These are phyloP conservation scores for Herpailurus yagouaroundi DNA, from an alignment of 2,113 vertebrate genomes.

Conservation along the genomic window DNA sequence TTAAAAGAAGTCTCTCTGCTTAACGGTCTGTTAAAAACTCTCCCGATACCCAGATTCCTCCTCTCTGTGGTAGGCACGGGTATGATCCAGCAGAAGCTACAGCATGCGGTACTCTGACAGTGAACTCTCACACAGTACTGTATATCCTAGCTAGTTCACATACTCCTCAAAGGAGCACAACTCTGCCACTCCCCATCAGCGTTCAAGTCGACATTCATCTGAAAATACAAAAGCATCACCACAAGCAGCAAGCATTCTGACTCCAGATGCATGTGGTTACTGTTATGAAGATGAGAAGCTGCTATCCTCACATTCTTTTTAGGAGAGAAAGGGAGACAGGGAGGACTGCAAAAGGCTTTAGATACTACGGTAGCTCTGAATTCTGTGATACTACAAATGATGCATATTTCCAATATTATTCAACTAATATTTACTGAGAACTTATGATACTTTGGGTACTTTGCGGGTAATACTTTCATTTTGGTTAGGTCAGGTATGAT, in stretches of 20 bases:
- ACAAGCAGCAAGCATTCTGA: background rate
- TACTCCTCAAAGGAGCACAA: background rate
- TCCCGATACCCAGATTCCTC: background rate
- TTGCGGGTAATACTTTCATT: background rate
- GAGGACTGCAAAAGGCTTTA: background rate
- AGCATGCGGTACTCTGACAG: background rate
- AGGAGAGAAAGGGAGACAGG: background rate
- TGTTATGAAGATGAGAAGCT: background rate
- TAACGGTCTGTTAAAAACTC: constrained; percentile 15
- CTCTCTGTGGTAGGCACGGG: background rate
- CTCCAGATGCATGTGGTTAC: background rate
- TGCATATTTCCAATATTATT: constrained; percentile 4
- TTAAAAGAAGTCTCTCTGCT: background rate
- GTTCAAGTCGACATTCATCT: background rate
- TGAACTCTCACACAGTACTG: background rate
- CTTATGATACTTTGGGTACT: background rate
- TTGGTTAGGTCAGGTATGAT: background rate
- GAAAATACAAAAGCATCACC: background rate
- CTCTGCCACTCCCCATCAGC: background rate
- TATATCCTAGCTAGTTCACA: background rate
- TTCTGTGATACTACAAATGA: background rate
- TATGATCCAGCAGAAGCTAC: background rate
- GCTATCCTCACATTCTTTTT: background rate
- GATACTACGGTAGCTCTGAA: background rate
- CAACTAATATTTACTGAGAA: background rate